Percentiles rank a stretch among this genome's conserved stretches.
phyloP scores from a whole-genome alignment of 2,797 vertebrate species.

The Poeciliopsis turneri region DNA sequence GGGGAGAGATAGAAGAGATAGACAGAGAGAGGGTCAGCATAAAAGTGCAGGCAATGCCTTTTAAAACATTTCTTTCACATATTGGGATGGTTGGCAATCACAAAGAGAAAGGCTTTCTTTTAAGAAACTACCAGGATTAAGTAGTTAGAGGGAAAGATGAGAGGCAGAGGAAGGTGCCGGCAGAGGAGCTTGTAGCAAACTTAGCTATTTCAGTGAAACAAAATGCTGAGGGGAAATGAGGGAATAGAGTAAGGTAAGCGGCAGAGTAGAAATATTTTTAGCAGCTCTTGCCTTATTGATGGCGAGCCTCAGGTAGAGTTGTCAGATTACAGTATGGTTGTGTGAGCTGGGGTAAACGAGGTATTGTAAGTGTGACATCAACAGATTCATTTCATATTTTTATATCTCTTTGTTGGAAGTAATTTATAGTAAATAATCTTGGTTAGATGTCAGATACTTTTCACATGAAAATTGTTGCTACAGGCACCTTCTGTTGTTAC shows the following conservation, averaged over 20 bases:
- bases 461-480: constrained; percentile 11
- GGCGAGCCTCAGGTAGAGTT: constrained; percentile 46
- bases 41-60: constrained; percentile 43
- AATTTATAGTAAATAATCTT: constrained; percentile 1
- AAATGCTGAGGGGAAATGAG: constrained; percentile 62
- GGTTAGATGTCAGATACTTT: constrained; percentile 14
- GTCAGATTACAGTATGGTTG: constrained; percentile 41
- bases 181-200: constrained; percentile 57
- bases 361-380: constrained; percentile 14
- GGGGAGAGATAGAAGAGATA: constrained; percentile 35
- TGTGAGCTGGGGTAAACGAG: neutral
- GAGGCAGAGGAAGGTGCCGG: constrained; percentile 26
- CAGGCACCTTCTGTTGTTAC: constrained; percentile 17
- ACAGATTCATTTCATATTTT: neutral
- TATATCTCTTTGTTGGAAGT: neutral
- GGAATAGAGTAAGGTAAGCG: constrained; percentile 24
- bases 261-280: constrained; percentile 43
- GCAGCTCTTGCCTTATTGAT: constrained; percentile 39
- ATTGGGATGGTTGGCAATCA: constrained; percentile 38
- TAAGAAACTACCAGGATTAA: constrained; percentile 13
- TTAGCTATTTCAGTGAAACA: constrained; percentile 62
- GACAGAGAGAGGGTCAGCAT: constrained; percentile 34
- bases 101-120: constrained; percentile 19
- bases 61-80: constrained; percentile 46
- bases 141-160: constrained; percentile 14